These are phyloP conservation scores for Drosophila insularis DNA, from an alignment of 1,140 invertebrate genomes.

Conservation along the genomic window DNA sequence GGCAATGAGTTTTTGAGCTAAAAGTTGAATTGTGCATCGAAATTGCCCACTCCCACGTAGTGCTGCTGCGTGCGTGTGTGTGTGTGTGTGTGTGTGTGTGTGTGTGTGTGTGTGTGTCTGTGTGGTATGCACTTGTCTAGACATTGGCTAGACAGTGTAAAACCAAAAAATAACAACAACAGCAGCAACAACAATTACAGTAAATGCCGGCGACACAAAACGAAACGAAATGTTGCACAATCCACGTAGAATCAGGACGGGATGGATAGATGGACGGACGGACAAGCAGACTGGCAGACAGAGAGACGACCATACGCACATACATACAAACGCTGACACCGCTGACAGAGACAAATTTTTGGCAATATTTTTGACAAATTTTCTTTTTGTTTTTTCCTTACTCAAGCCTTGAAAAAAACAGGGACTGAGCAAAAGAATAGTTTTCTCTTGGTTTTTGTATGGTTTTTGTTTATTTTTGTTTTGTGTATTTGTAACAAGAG, in stretches of 20 bases:
- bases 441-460: background rate
- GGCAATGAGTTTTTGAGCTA: constrained; percentile 77
- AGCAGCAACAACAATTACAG: constrained; percentile 66
- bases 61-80: constrained; percentile 29
- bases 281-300: constrained; percentile 9
- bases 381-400: background rate
- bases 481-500: constrained; percentile 51
- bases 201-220: constrained; percentile 76
- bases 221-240: constrained; percentile 74
- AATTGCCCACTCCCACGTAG: constrained; percentile 29
- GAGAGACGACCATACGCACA: constrained; percentile 11
- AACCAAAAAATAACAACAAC: constrained; percentile 68
- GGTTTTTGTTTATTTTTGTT: constrained; percentile 6
- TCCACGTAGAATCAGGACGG: constrained; percentile 42
- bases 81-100: constrained; percentile 39
- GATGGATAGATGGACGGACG: constrained; percentile 12
- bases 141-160: constrained; percentile 82
- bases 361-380: constrained; percentile 59
- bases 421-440: background rate
- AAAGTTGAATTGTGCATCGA: constrained; percentile 81
- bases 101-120: constrained; percentile 63
- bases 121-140: constrained; percentile 81
- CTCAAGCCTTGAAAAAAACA: constrained; percentile 9
- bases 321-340: constrained; percentile 16
- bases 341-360: constrained; percentile 71